Evolutionary conservation across 2,113 vertebrate species (phyloP).

Genomic region (Gymnogyps californianus): DNA sequence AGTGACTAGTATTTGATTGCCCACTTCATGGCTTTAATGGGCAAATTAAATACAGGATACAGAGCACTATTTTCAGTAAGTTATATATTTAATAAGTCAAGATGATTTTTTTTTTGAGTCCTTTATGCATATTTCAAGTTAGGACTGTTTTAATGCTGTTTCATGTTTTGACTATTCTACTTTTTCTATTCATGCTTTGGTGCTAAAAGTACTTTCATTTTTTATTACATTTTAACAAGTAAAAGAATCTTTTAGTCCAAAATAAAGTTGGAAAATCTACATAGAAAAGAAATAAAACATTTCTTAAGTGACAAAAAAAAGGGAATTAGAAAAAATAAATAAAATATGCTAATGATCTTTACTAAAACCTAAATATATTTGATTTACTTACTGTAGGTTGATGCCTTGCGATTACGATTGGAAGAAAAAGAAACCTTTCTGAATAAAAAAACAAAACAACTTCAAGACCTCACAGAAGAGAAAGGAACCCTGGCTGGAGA

Average conservation of each 20-base stretch:
- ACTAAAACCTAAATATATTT: background rate
- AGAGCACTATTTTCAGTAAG: background rate
- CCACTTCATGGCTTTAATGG: background rate
- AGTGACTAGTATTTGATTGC: background rate
- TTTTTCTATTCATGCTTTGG: background rate
- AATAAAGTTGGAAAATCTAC: background rate
- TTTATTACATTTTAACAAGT: background rate
- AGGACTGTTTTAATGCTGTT: background rate
- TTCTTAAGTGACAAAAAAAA: background rate
- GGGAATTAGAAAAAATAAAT: background rate
- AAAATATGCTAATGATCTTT: background rate
- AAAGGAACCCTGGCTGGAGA: slow-evolving; percentile 96
- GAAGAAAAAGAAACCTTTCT: slow-evolving; percentile 98
- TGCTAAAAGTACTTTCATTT: background rate
- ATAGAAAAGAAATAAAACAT: background rate
- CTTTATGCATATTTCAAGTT: background rate
- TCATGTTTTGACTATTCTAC: background rate
- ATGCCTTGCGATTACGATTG: slow-evolving; percentile 91
- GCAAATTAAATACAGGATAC: background rate
- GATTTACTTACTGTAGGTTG: slow-evolving; percentile 80
- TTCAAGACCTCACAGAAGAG: slow-evolving; percentile 98
- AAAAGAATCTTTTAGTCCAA: background rate
- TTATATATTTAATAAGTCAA: background rate
- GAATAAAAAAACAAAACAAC: slow-evolving; percentile 98
- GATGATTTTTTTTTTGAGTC: background rate